Evolutionary conservation across 1,140 invertebrate species (phyloP), one percentile per base, ranked within the genome.

Genomic region (Chrysomallon squamiferum): DNA sequence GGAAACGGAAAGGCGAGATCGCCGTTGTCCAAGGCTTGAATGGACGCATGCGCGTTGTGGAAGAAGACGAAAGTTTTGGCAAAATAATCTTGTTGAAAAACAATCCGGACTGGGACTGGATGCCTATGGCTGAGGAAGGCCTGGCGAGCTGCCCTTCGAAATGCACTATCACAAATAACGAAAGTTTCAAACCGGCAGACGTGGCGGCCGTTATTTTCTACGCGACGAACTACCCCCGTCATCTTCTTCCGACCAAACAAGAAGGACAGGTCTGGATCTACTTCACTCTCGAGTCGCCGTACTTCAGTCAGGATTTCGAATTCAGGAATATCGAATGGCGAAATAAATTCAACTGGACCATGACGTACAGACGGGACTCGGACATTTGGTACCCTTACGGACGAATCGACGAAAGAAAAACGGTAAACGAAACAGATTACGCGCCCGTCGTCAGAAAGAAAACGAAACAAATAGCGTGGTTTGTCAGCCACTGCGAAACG

Each of bases 261-360:
- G 41, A 27, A 5, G 50, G 58, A 3, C 71, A 73, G 56, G 54
- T 64, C 2, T 75, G 69, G 68, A 59, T 75, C 3, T 73, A 65
- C 30, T 73, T 73, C 35, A 45, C 68, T 18, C 52, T 69, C 11
- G 74, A 71, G 49, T 59, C 47, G 30, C 66, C 65, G 3, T 15
- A 43, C 3, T 22, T 65, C 47, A 67, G 64, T 15, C 3, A 49
- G 6, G 60, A 35, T 22, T 13, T 15, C 13, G 9, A 20, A 9
- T 69, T 68, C 41, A 45, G 27, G 15, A 32, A 50, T 5, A 47
- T 57, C 1, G 43, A 2, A 4, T 71, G 59, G 54, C 54, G 43
- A 18, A 7, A 72, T 0, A 50, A 73, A 32, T 92, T 93, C 74
- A 92, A 93, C 77, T 92, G 91, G 91, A 91, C 91, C 1, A 92